phyloP scores from a whole-genome alignment of 1,140 invertebrate species.

The Reticulitermes speratus region DNA sequence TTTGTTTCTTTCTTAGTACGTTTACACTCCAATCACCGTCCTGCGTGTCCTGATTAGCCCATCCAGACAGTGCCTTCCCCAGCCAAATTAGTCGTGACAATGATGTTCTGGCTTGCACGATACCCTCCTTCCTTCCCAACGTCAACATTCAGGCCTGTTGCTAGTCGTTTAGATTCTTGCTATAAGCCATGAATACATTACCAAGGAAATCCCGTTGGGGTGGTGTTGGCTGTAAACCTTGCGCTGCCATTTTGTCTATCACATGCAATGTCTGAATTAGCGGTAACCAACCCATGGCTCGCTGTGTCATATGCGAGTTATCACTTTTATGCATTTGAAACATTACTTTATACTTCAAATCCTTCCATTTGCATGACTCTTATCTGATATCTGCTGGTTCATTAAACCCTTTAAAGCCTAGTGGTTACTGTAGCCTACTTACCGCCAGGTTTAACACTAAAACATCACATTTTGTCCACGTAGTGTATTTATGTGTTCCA shows the following conservation, averaged over 20 bases:
- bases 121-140: no score
- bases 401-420: no score
- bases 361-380: no score
- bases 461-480: no score
- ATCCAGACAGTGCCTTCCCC: not conserved
- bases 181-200: not conserved
- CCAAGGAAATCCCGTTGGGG: not conserved
- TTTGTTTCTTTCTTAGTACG: not conserved
- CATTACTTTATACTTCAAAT: no score
- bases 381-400: no score
- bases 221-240: not conserved
- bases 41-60: not conserved
- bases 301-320: not conserved
- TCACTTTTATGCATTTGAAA: no score
- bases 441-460: no score
- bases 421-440: no score
- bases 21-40: not conserved
- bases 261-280: not conserved
- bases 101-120: not conserved
- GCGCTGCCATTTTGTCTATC: not conserved
- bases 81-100: not conserved
- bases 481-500: no score
- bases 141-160: not conserved
- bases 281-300: not conserved
- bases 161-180: not conserved